Evolutionary conservation across 2,888 invertebrate species (phyloP), one percentile per base, ranked within the genome.

Genomic region (Drosophila diplacantha): DNA sequence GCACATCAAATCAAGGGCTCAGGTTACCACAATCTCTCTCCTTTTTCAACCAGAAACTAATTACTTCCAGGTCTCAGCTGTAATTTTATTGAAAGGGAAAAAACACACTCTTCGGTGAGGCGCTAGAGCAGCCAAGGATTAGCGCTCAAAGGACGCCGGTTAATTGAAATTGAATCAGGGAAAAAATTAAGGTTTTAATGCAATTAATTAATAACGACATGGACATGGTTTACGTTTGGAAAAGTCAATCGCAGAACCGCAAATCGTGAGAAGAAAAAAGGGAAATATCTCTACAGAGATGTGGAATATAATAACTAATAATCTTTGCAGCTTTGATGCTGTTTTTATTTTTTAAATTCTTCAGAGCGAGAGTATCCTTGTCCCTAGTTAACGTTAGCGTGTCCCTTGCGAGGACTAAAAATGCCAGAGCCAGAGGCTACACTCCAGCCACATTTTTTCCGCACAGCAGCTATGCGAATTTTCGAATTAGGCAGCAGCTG

Each of bases 401-500:
- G 43, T 18, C 7, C 18, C 18, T 3, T 11, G 11, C 24, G 5
- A 24, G 41, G 8, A 9, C 24, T 16, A 7, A n/a, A 47, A 34
- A 35, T 54, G 51, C 20, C 18, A 39, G 37, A 35, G 26, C 62
- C 39, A 51, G 51, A 62, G 72, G 63, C 60, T 57, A 54, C 61
- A 75, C 57, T 71, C 67, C 71, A 77, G 72, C 64, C 79, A 66
- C 81, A 78, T 73, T 81, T 71, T 71, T 75, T 16, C 43, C 43
- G 56, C 29, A 29, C 20, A 16, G 29, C 22, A 37, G 57, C 43
- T 35, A 56, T 59, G 61, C 20, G 50, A 81, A 81, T 73, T 69
- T 82, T 79, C 75, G 78, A 79, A 79, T 79, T 79, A 80, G 73
- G 78, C 80, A 74, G 83, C 83, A 82, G 77, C 83, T 79, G 79